phyloP scores from a whole-genome alignment of 2,888 invertebrate genomes.

The Cheilosia impressa region DNA sequence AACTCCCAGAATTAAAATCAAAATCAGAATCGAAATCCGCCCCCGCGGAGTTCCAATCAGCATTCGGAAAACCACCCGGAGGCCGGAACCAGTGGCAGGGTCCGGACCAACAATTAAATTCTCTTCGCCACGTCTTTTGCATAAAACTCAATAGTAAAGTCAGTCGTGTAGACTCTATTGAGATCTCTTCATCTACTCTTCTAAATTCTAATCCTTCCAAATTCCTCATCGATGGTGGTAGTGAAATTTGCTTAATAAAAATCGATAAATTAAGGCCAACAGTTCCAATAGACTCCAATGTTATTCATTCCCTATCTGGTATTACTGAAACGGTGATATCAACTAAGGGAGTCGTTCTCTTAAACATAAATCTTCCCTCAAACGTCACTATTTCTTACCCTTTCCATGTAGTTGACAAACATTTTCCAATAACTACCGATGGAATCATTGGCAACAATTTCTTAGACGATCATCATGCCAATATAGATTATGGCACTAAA shows the following conservation, averaged over 20 bases:
- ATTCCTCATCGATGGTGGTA: slow-evolving; percentile 43
- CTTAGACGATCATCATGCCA: neutral
- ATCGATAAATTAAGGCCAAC: neutral
- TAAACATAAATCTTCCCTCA: neutral
- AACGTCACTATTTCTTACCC: neutral
- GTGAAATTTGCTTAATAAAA: slow-evolving; percentile 2
- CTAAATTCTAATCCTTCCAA: neutral
- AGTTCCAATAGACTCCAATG: neutral
- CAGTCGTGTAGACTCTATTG: neutral
- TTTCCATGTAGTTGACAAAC: neutral
- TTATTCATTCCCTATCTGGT: neutral
- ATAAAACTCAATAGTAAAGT: neutral
- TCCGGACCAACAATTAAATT: neutral
- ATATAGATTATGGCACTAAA: neutral
- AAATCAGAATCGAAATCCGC: neutral
- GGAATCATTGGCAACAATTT: neutral
- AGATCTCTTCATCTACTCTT: neutral
- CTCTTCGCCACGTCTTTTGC: neutral
- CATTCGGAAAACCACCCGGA: neutral
- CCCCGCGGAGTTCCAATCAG: neutral
- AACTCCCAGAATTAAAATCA: neutral
- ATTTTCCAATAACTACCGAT: neutral
- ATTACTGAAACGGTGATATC: neutral
- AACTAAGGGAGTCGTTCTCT: neutral
- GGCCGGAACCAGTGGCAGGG: slow-evolving; percentile 3